A percentile compares a stretch with the other conserved stretches of the same genome.
Evolutionary conservation across 2,797 vertebrate species (phyloP).

Genomic region (Coreius guichenoti): DNA sequence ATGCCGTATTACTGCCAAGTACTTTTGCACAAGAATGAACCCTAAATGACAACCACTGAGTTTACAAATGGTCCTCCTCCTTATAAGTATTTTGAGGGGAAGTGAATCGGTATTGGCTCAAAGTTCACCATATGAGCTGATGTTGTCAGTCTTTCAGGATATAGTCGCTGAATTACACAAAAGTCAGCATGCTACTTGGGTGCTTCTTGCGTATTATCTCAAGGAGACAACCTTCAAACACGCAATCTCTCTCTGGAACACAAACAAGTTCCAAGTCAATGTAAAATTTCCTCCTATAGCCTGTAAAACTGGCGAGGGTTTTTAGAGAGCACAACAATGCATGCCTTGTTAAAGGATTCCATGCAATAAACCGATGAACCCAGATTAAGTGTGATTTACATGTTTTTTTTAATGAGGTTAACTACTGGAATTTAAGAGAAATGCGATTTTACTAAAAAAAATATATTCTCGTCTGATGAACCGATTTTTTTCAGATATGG

Average conservation of each 20-base stretch:
- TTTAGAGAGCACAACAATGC: conserved; percentile 20
- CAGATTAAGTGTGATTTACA: conserved; percentile 35
- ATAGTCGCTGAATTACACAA: conserved; percentile 16
- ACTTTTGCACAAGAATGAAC: not conserved
- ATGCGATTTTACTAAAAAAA: conserved; percentile 13
- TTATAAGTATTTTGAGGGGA: not conserved
- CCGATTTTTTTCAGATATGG: conserved; percentile 1
- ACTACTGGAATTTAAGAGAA: conserved; percentile 7
- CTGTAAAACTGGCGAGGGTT: conserved; percentile 13
- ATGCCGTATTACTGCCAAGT: not conserved
- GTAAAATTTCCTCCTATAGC: not conserved
- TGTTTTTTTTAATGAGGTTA: conserved; percentile 29
- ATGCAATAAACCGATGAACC: conserved; percentile 35
- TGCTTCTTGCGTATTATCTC: conserved; percentile 17
- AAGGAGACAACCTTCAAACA: conserved; percentile 21
- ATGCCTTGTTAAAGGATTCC: conserved; percentile 41
- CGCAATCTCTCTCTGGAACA: conserved; percentile 1
- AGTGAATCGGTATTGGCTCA: conserved; percentile 15
- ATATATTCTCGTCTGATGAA: not conserved
- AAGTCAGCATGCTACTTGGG: conserved; percentile 1
- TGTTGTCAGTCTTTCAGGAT: conserved; percentile 44
- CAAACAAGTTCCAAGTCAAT: conserved; percentile 1
- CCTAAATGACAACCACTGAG: not conserved
- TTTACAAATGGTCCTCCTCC: not conserved
- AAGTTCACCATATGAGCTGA: conserved; percentile 20